Evolutionary conservation across 2,113 vertebrate species (phyloP).

Genomic region (Eublepharis macularius): DNA sequence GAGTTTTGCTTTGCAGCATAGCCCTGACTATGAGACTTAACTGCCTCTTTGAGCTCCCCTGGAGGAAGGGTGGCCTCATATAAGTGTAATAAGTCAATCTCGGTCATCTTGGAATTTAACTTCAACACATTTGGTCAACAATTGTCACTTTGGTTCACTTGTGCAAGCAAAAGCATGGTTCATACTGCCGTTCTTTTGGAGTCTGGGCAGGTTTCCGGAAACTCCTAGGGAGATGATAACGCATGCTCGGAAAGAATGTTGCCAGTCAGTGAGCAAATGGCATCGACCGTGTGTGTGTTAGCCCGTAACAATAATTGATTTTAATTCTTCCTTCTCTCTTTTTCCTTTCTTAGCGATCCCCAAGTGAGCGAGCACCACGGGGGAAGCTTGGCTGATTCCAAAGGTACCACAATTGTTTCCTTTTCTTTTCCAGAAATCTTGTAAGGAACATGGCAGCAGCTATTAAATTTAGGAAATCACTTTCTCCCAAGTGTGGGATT

Average conservation of each 20-base stretch:
- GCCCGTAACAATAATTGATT: conserved; percentile 31
- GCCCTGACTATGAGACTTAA: neutral
- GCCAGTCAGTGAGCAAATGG: conserved; percentile 4
- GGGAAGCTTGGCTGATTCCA: conserved; percentile 68
- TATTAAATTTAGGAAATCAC: neutral
- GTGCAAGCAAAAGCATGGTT: neutral
- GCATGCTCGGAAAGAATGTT: rapidly evolving
- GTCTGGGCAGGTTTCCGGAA: neutral
- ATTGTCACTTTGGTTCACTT: neutral
- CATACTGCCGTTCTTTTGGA: neutral
- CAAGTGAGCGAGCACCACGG: conserved; percentile 12
- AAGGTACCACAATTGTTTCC: conserved; percentile 61
- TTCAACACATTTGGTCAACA: neutral
- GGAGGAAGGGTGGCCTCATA: neutral
- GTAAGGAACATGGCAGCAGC: neutral
- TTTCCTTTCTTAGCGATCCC: conserved; percentile 64
- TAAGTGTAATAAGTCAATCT: neutral
- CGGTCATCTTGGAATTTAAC: neutral
- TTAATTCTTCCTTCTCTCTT: conserved; percentile 59
- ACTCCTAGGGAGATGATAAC: rapidly evolving
- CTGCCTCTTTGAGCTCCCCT: neutral
- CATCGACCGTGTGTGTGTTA: conserved; percentile 17
- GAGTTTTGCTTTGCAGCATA: neutral
- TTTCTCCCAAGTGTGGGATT: neutral
- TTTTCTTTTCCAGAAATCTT: neutral